These are phyloP conservation scores for Troides helena DNA, from an alignment of 2,888 invertebrate species.

Conservation along the genomic window DNA sequence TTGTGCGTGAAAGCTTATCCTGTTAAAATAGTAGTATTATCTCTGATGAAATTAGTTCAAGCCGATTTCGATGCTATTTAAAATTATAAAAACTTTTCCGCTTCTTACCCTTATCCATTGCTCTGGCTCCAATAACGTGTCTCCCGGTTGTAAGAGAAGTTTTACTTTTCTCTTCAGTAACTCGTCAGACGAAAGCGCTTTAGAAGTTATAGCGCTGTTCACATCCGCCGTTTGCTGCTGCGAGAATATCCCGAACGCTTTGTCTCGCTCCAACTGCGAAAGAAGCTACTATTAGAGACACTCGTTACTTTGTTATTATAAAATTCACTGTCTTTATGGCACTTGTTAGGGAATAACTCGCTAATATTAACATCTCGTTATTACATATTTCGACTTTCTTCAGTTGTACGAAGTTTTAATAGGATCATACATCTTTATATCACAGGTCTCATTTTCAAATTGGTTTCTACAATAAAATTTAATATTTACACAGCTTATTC, in stretches of 20 bases:
- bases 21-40: no score
- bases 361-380: conserved; percentile 8
- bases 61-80: no score
- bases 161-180: conserved; percentile 72
- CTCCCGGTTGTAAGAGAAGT: conserved; percentile 74
- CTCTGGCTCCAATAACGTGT: conserved; percentile 68
- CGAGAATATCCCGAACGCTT: conserved; percentile 69
- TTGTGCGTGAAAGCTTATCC: no score
- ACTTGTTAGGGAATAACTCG: conserved; percentile 4
- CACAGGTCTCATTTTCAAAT: neutral
- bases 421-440: neutral
- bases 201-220: conserved; percentile 52
- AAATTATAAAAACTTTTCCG: conserved; percentile 1
- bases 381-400: neutral
- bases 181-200: conserved; percentile 52
- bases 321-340: conserved; percentile 1
- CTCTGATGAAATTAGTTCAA: no score
- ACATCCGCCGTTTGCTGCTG: conserved; percentile 66
- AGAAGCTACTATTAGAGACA: conserved; percentile 4
- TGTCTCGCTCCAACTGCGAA: conserved; percentile 67
- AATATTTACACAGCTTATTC: no score
- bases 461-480: no score
- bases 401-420: neutral
- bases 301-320: conserved; percentile 8
- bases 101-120: conserved; percentile 72